Base-by-base conservation (phyloP, 2,888 invertebrate species). In the Nezara viridula region DNA sequence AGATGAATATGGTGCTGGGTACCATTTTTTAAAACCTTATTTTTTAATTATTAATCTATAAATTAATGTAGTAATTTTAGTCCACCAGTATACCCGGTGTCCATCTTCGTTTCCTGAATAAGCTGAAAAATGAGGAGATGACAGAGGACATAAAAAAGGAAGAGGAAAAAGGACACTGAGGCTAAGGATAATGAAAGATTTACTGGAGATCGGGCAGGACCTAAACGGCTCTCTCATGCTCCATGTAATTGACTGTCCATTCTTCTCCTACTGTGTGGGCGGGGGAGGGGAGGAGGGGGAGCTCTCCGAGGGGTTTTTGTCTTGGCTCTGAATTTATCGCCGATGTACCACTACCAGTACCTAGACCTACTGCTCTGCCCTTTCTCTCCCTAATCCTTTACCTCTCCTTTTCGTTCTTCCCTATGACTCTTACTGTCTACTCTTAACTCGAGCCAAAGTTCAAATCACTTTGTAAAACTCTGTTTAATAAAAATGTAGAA, bases 141-240 rank as follows among this genome's bases (percentile, higher is more conserved):
- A 73, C 66, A 73, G 37, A 37, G 66, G 21, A 37, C 66, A 73
- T 37, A 73, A 73, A 73, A n/a, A 66, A 73, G 32, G 19, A 73
- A 73, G 37, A 73, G 66, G 21, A 73, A 73, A 21, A 73, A 32
- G 19, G 7, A 37, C 4, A 9, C 10, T 7, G 27, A 2, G n/a
- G 66, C 32, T 19, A 37, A 73, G 66, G 37, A 32, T 73, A 73
- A 73, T 73, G 66, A 73, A 73, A 73, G 66, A 73, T 73, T 73
- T 73, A 73, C 32, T 21, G 37, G 32, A 1, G 9, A 73, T 32
- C 32, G 66, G 37, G 37, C 19, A 37, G 66, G 66, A 73, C 10
- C 32, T 37, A 37, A 73, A 73, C 66, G 66, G 37, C 19, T 21
- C 32, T 19, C 32, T 12, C 19, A 32, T 37, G 66, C 37, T 9